phyloP scores from a whole-genome alignment of 1,140 invertebrate species.

The Octopus bimaculoides region DNA sequence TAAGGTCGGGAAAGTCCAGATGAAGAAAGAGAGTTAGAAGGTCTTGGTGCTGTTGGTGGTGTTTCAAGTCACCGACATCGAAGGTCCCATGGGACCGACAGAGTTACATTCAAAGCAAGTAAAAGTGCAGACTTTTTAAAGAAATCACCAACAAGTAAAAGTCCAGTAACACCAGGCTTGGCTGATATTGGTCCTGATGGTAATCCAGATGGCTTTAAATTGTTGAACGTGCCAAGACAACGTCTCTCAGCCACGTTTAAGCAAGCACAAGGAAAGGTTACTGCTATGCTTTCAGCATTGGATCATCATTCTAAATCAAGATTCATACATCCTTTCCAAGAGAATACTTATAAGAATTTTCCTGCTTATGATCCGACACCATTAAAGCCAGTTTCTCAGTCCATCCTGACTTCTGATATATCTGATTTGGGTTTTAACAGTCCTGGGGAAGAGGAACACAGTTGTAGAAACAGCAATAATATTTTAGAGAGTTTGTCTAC shows the following conservation, averaged over 20 bases:
- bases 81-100: neutral
- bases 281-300: conserved; percentile 8
- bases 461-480: neutral
- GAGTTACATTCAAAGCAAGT: neutral
- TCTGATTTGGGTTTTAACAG: conserved; percentile 3
- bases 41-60: conserved; percentile 25
- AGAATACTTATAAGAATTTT: neutral
- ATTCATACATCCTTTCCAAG: neutral
- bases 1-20: conserved; percentile 28
- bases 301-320: conserved; percentile 15
- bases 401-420: neutral
- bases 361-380: neutral
- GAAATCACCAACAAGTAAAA: conserved; percentile 4
- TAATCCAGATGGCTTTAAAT: neutral
- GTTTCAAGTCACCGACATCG: neutral
- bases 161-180: neutral
- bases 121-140: conserved; percentile 2
- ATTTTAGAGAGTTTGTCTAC: conserved; percentile 8
- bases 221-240: conserved; percentile 1
- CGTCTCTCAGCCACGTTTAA: conserved; percentile 18
- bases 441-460: conserved; percentile 7
- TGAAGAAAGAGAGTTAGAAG: conserved; percentile 24
- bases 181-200: conserved; percentile 4
- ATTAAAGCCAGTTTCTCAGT: neutral
- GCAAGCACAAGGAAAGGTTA: conserved; percentile 20